Percentiles rank a stretch among this genome's conserved stretches.
Conservation (phyloP, 2,888 invertebrate species). For the Bellardia bayeri region DNA sequence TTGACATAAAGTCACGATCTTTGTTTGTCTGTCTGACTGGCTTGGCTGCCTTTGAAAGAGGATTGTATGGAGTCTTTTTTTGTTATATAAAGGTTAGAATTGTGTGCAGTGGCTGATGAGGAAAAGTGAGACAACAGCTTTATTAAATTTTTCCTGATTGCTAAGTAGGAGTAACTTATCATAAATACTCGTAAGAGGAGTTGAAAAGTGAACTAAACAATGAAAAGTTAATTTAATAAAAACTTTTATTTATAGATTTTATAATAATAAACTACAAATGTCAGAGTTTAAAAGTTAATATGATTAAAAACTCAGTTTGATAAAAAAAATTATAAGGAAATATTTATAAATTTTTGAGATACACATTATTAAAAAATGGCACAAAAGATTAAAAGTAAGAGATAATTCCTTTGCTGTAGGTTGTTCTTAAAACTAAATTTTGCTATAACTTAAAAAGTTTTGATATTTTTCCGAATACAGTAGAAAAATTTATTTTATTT, state of each 20-base stretch:
- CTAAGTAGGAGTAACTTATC: slow-evolving; percentile 67
- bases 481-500: no score
- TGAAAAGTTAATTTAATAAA: slow-evolving; percentile 50
- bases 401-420: no score
- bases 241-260: slow-evolving; percentile 13
- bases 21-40: slow-evolving; percentile 45
- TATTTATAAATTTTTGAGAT: no score
- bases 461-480: no score
- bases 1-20: slow-evolving; percentile 72
- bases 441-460: no score
- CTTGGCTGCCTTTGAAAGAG: not conserved
- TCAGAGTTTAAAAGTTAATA: slow-evolving; percentile 32
- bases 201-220: slow-evolving; percentile 37
- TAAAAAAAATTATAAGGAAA: not conserved
- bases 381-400: no score
- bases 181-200: slow-evolving; percentile 39
- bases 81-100: slow-evolving; percentile 34
- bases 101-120: not conserved
- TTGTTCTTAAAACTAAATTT: no score
- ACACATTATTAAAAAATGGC: no score
- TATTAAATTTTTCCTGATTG: slow-evolving; percentile 39
- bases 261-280: slow-evolving; percentile 18
- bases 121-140: slow-evolving; percentile 53
- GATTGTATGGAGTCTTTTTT: slow-evolving; percentile 5
- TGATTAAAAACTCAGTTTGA: no score